Conservation (phyloP, 2,113 vertebrate genomes). For the Scomber colias region DNA sequence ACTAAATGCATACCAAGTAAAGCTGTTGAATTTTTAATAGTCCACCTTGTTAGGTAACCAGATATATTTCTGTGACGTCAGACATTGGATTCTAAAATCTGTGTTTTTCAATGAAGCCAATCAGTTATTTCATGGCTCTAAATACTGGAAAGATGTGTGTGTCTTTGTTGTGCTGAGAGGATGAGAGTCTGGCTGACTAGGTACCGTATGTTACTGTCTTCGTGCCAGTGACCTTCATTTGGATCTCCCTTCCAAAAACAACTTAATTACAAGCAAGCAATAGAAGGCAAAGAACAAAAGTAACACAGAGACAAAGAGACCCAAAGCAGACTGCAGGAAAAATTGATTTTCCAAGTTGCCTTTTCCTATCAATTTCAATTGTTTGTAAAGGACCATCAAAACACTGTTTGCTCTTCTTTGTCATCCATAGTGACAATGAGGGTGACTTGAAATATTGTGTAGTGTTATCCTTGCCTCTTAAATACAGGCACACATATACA, state of each 20-base stretch:
- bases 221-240: not conserved
- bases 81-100: not conserved
- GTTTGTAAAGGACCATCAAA: slow-evolving; percentile 3
- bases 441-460: slow-evolving; percentile 30
- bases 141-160: not conserved
- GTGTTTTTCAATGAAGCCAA: not conserved
- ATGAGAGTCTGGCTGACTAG: not conserved
- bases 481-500: not conserved
- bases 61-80: not conserved
- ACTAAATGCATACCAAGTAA: too few relatives aligned
- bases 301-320: not conserved
- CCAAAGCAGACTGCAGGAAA: slow-evolving; percentile 3
- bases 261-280: slow-evolving; percentile 33
- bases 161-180: not conserved
- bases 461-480: slow-evolving; percentile 26
- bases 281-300: not conserved
- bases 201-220: not conserved
- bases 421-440: slow-evolving; percentile 12
- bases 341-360: slow-evolving; percentile 29
- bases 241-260: slow-evolving; percentile 4
- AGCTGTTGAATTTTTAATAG: too few relatives aligned
- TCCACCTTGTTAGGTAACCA: too few relatives aligned
- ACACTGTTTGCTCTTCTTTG: not conserved
- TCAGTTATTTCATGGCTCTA: not conserved
- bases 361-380: slow-evolving; percentile 43